A percentile compares a stretch with the other conserved stretches of the same genome.
Evolutionary conservation across 2,888 invertebrate species (phyloP).

Genomic region (Trichogramma evanescens): DNA sequence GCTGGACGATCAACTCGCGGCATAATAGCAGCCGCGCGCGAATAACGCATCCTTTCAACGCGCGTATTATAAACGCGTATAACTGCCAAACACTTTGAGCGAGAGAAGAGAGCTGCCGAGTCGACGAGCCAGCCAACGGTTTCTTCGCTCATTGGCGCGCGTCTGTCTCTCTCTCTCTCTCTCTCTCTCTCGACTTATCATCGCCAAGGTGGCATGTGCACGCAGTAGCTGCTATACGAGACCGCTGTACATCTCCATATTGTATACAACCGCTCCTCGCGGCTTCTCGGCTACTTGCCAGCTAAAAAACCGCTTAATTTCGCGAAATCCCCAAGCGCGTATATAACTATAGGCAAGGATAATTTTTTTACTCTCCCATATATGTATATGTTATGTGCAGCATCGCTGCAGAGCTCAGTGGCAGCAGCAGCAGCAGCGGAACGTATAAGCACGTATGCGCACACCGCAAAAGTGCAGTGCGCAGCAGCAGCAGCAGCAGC

Average conservation of each 20-base stretch:
- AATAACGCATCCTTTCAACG: too few relatives aligned
- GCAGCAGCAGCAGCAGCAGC: constrained; percentile 7
- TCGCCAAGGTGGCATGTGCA: not conserved
- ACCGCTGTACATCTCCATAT: not conserved
- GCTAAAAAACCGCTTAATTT: too few relatives aligned
- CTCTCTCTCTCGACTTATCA: not conserved
- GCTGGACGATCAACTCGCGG: too few relatives aligned
- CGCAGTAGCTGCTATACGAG: not conserved
- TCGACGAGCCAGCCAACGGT: not conserved
- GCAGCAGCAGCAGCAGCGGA: not conserved
- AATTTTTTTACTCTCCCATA: not conserved
- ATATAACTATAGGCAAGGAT: too few relatives aligned
- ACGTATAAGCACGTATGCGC: not conserved
- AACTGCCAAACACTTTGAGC: not conserved
- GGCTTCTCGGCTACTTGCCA: too few relatives aligned
- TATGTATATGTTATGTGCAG: not conserved
- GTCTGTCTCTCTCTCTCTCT: not conserved
- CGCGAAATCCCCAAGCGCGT: too few relatives aligned
- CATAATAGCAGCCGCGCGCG: too few relatives aligned
- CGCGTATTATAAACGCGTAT: too few relatives aligned
- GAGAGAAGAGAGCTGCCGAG: not conserved
- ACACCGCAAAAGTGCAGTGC: not conserved
- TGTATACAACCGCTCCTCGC: not conserved
- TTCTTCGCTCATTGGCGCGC: not conserved
- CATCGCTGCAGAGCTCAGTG: not conserved